phyloP scores from a whole-genome alignment of 1,140 invertebrate genomes.

The Heliconius hermathena region DNA sequence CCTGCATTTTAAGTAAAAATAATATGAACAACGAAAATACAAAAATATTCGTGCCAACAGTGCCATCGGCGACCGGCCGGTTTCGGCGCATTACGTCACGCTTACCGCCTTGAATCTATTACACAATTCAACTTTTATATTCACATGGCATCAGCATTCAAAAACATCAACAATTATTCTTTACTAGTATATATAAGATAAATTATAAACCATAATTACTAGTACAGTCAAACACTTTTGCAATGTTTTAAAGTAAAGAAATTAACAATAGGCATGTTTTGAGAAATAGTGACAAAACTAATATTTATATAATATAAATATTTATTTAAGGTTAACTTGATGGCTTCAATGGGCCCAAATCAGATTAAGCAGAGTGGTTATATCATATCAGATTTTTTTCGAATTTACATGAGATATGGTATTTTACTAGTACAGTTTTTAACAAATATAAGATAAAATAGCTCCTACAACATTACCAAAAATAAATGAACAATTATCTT shows the following conservation, averaged over 20 bases:
- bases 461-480: no score
- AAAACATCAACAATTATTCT: constrained; percentile 13
- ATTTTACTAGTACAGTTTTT: no score
- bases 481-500: no score
- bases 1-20: neutral
- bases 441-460: no score
- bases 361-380: neutral
- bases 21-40: neutral
- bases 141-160: neutral
- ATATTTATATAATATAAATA: neutral
- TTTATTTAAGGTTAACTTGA: neutral
- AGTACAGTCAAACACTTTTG: neutral
- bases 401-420: no score
- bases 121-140: constrained; percentile 31
- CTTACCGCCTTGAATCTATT: constrained; percentile 30
- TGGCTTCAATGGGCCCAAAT: neutral
- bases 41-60: constrained; percentile 11
- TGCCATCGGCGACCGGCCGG: constrained; percentile 39
- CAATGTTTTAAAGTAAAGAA: neutral
- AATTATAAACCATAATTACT: neutral
- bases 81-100: constrained; percentile 49
- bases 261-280: no score
- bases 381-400: neutral
- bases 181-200: neutral
- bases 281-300: neutral